Evolutionary conservation across 2,797 vertebrate species (phyloP), one percentile per base, ranked within the genome.

Genomic region (Chlorospingus flavigularis): DNA sequence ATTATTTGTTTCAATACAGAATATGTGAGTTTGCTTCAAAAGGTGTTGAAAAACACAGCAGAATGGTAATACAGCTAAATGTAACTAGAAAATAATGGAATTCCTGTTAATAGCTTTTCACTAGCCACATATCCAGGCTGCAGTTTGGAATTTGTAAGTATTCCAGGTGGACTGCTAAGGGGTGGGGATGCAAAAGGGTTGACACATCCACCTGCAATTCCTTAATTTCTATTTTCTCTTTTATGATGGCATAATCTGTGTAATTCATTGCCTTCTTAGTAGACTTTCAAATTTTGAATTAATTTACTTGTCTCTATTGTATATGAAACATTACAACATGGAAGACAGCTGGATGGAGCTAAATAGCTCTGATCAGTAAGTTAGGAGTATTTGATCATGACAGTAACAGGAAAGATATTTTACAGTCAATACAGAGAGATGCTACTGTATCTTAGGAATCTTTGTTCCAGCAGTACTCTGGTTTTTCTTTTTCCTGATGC

Each of bases 51-150:
- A 45, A 74, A 63, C 2, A 6, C 33, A 30, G 54, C 6, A 78
- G 88, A 92, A 95, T 11, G 4, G 73, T 85, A 92, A 83, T 43
- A 37, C 68, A 79, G 53, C 74, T 88, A 90, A 85, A 63, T 55
- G 33, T 62, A 63, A 42, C 19, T 48, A 92, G 58, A 92, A 94
- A 96, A 93, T 84, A 93, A 82, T 88, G 57, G 83, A 88, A 65
- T 84, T 90, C 92, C 94, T 94, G 92, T 85, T 88, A 88, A 85
- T 45, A 33, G 51, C 75, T 92, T 92, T 85, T 92, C 77, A 87
- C 47, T 43, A 82, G 88, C 78, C 35, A 89, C 26, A 30, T 82
- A 95, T 89, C 62, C 84, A 95, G 82, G 50, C 9, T 93, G 55
- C 53, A 89, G 72, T 63, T 75, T 42, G 70, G 63, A 94, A 96